Conservation (phyloP, 2,888 invertebrate species). For the Tuta absoluta region DNA sequence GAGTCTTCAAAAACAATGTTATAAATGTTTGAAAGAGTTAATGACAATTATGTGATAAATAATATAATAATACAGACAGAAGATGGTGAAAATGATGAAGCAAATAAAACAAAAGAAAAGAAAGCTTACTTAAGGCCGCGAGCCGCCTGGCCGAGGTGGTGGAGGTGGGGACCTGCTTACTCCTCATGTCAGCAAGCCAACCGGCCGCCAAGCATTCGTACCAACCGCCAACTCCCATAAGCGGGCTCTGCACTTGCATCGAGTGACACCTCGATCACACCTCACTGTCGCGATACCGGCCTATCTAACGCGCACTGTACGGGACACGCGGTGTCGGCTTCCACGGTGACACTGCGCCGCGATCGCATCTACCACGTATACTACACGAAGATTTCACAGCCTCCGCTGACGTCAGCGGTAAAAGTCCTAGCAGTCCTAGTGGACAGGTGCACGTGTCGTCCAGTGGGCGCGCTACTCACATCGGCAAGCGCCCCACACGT, state of each 20-base stretch:
- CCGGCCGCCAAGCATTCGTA: conserved; percentile 76
- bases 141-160: conserved; percentile 80
- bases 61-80: conserved; percentile 39
- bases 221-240: conserved; percentile 79
- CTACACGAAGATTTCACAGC: conserved; percentile 62
- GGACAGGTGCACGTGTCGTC: conserved; percentile 39
- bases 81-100: conserved; percentile 51
- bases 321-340: conserved; percentile 31
- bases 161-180: conserved; percentile 78
- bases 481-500: conserved; percentile 88
- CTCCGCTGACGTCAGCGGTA: conserved; percentile 63
- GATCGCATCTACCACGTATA: conserved; percentile 57
- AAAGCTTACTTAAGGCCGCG: conserved; percentile 79
- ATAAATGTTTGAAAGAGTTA: conserved; percentile 27
- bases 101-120: conserved; percentile 76
- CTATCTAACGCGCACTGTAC: conserved; percentile 53
- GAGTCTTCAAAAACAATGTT: conserved; percentile 15
- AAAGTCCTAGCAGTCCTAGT: conserved; percentile 46
- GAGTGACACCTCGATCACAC: conserved; percentile 66
- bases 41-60: conserved; percentile 36
- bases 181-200: conserved; percentile 79
- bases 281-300: conserved; percentile 52
- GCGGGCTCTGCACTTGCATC: conserved; percentile 78
- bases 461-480: conserved; percentile 81
- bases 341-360: conserved; percentile 39